Evolutionary conservation across 2,888 invertebrate species (phyloP), one percentile per base, ranked within the genome.

Genomic region (Pachymerium ferrugineum): DNA sequence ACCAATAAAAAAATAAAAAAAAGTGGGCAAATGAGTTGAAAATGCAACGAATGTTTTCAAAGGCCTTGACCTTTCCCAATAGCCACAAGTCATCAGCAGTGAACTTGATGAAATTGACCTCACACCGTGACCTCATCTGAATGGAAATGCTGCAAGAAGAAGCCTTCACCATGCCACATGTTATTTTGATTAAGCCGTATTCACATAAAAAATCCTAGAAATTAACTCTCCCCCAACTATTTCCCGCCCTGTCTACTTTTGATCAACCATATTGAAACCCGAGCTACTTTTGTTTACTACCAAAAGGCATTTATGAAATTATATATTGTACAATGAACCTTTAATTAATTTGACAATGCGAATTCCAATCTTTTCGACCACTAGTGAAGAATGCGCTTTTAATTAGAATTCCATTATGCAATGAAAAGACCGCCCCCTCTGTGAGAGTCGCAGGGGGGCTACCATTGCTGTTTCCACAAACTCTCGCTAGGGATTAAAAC

Each of bases 91-190:
- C 71, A 71, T 71, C 71, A 35, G 10, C 38, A 33, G 38, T 38
- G 38, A 31, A 19, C 42, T 35, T 71, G 71, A 71, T 71, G 33
- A 35, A 71, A 35, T 71, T 71, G 71, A 71, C 71, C 71, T 35
- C 70, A 29, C 38, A 22, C 19, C 38, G 35, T 71, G 38, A 71
- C 71, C 71, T 71, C 42, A 71, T 71, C 16, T 71, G 71, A 33
- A 71, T 71, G 71, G 30, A 71, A 71, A 71, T 71, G 71, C 38
- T 2, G 38, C 38, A 35, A 35, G n/a, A 35, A 35, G 16, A 38
- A 38, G 16, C 14, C 5, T 16, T 16, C 38, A 16, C 16, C 14
- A n/a, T 16, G 16, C 3, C 38, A 38, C 38, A 38, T 16, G 38
- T 16, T 38, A 38, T 16, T n/a, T n/a, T n/a, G n/a, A n/a, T n/a